These are phyloP conservation scores for Elaeidobius kamerunicus DNA, from an alignment of 2,888 invertebrate genomes.

Conservation along the genomic window DNA sequence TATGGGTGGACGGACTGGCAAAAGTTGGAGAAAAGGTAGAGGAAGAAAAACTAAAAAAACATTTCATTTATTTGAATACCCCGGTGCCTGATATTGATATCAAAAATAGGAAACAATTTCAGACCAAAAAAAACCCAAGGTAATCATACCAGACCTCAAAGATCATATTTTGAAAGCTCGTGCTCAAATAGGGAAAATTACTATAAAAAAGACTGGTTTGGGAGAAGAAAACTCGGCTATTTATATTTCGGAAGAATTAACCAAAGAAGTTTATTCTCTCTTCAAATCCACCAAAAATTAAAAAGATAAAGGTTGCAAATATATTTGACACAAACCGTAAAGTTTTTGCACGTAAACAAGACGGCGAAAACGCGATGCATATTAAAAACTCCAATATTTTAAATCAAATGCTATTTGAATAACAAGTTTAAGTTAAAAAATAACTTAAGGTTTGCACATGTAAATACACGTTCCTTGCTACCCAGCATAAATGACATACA, in stretches of 20 bases:
- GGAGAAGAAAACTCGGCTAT: background rate
- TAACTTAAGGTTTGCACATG: too few species aligned
- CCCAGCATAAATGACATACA: too few species aligned
- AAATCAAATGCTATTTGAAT: too few species aligned
- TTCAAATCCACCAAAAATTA: slow-evolving; percentile 3
- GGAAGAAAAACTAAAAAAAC: too few species aligned
- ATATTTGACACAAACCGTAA: background rate
- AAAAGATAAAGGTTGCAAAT: slow-evolving; percentile 1
- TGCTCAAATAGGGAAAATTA: slow-evolving; percentile 6
- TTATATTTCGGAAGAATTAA: too few species aligned
- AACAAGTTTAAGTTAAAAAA: too few species aligned
- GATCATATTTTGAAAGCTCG: slow-evolving; percentile 2
- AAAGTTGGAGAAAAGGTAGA: too few species aligned
- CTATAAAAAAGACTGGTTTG: background rate
- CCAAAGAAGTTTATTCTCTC: slow-evolving; percentile 1
- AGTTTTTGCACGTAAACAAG: background rate
- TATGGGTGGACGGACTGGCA: too few species aligned
- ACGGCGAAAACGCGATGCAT: too few species aligned
- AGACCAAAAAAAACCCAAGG: background rate
- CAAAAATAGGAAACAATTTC: background rate
- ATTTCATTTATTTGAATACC: too few species aligned
- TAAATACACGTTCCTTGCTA: too few species aligned
- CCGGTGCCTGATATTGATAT: background rate
- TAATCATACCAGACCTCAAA: background rate
- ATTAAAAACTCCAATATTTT: too few species aligned